Conservation (phyloP, 2,113 vertebrate genomes). For the Ursus arctos region DNA sequence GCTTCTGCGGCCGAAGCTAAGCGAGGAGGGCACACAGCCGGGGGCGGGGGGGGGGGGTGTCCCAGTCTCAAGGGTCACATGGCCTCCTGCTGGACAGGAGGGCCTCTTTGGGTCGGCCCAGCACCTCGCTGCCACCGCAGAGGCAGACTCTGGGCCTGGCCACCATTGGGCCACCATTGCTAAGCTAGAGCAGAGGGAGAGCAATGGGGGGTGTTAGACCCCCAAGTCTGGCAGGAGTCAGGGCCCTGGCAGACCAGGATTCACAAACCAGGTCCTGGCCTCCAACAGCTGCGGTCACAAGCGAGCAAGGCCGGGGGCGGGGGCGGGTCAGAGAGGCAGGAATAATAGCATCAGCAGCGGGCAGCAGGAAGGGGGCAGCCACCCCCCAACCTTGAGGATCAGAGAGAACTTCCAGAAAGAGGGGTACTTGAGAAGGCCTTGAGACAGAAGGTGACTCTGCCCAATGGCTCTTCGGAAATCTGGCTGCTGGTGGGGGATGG, state of each 20-base stretch:
- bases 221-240: neutral
- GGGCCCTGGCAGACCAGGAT: neutral
- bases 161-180: fast-evolving
- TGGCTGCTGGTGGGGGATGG: neutral
- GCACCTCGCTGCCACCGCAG: neutral
- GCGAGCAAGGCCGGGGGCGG: neutral
- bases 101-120: neutral
- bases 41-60: neutral
- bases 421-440: neutral
- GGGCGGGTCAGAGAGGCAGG: neutral
- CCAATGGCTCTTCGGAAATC: neutral
- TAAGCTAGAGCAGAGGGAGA: neutral
- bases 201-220: fast-evolving
- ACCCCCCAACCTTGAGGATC: neutral
- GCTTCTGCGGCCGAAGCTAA: neutral
- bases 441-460: too few relatives aligned
- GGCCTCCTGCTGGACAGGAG: neutral
- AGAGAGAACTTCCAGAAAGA: neutral
- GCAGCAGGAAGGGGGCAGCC: neutral
- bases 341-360: too few relatives aligned
- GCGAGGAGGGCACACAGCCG: fast-evolving
- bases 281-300: neutral
- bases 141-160: neutral
- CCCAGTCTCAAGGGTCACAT: fast-evolving
- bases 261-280: neutral